Evolutionary conservation across 2,797 vertebrate genomes (phyloP), one percentile per base, ranked within the genome.

Genomic region (Mormyrops attenuatus): DNA sequence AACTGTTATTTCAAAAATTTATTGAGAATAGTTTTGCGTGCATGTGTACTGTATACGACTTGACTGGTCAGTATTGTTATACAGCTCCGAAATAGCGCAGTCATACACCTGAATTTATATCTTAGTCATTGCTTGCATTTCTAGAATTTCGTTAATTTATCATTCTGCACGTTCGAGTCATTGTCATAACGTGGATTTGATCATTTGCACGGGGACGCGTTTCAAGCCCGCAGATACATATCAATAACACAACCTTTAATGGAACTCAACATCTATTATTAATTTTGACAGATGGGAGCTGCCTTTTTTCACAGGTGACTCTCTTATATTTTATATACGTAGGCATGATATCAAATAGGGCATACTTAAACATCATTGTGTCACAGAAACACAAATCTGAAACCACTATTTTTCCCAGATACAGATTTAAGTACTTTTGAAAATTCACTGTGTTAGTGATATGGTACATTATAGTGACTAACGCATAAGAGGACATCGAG

Each of bases 241-340:
- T 49, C 5, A 60, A 17, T 30, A 22, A 55, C 50, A 87, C 26
- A 49, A 52, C 44, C 82, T 26, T 26, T 52, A 22, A 13, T 85
- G n/a, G 20, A 5, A 85, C 77, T 82, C 77, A 82, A 34, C 17
- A 30, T 26, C 49, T 30, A 53, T 86, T 30, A 52, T 52, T 82
- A 82, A 82, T 82, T 82, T 20, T 82, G 77, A 82, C 66, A 47
- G 77, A 82, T 41, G 38, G 34, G 38, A 82, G 38, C 38, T 44
- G 77, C 77, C 77, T n/a, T 41, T 89, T 89, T 89, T 85, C 53
- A 85, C 57, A 26, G 22, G 17, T 66, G 82, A 89, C 63, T 85
- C 34, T 52, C 77, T 82, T 44, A n/a, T 20, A 47, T 80, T 80
- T 80, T 80, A 26, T 50, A 30, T 85, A 26, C 26, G 3, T 30